These are phyloP conservation scores for Dissostichus mawsoni DNA, from an alignment of 2,113 vertebrate genomes.

Conservation along the genomic window DNA sequence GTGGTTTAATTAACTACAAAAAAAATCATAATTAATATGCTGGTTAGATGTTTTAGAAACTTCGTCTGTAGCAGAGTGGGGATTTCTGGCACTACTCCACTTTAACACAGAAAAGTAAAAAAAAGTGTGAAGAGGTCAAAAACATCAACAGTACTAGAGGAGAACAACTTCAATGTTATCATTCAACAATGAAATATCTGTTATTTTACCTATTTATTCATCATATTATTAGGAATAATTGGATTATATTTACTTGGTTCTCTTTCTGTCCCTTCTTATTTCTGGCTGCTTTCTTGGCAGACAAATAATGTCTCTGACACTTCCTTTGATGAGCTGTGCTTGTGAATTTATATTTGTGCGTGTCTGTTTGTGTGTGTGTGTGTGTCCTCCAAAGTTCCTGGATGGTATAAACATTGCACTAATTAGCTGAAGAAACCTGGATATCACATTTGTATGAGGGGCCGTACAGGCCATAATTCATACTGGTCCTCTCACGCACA, in stretches of 20 bases:
- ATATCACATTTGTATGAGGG: slow-evolving; percentile 14
- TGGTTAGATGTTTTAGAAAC: not conserved
- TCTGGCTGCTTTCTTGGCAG: not conserved
- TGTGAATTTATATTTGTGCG: not conserved
- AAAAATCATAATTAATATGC: not conserved
- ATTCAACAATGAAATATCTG: no score
- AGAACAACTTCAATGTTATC: no score
- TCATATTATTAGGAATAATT: not conserved
- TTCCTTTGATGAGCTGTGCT: not conserved
- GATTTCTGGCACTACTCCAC: no score
- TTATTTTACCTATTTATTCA: not conserved
- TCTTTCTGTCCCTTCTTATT: not conserved
- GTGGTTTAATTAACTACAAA: not conserved
- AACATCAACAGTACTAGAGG: no score
- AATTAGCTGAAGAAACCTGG: slow-evolving; percentile 37
- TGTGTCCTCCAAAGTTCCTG: slow-evolving; percentile 13
- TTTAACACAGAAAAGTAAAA: not conserved
- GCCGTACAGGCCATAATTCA: no score
- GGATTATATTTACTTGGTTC: not conserved
- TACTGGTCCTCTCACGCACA: no score
- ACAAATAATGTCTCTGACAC: not conserved
- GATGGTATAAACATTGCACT: slow-evolving; percentile 30
- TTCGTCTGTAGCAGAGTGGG: no score
- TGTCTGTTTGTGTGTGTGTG: not conserved
- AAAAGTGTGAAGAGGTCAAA: not conserved